These are phyloP conservation scores for Anableps anableps DNA, from an alignment of 2,797 vertebrate species.

Conservation along the genomic window DNA sequence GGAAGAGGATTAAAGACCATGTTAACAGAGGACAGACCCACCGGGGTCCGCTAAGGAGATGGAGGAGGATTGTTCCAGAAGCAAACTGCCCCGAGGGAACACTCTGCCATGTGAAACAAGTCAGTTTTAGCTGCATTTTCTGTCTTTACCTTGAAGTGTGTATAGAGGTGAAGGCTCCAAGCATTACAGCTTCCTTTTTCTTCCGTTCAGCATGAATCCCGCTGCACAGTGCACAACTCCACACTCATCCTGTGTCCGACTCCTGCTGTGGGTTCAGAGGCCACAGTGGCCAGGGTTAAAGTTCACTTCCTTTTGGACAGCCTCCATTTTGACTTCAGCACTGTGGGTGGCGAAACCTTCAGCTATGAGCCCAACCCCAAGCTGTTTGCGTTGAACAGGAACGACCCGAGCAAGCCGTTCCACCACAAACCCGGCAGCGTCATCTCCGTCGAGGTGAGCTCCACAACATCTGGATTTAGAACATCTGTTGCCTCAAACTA, in stretches of 20 bases:
- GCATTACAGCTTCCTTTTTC: not conserved
- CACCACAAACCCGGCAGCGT: constrained; percentile 95
- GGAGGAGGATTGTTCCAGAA: constrained; percentile 86
- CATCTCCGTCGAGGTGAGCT: constrained; percentile 93
- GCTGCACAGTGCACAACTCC: constrained; percentile 87
- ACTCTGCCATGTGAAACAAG: constrained; percentile 84
- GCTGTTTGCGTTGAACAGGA: constrained; percentile 86
- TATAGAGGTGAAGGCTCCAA: not conserved
- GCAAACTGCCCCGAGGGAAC: constrained; percentile 78
- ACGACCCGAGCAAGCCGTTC: constrained; percentile 89
- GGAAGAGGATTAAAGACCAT: constrained; percentile 27
- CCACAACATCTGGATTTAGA: not conserved
- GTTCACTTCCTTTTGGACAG: constrained; percentile 94
- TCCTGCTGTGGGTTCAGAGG: constrained; percentile 85
- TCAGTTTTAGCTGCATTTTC: constrained; percentile 37
- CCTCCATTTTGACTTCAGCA: constrained; percentile 89
- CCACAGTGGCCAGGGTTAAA: constrained; percentile 78
- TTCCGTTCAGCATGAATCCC: constrained; percentile 85
- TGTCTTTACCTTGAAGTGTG: too few relatives aligned
- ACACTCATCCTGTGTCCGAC: constrained; percentile 89
- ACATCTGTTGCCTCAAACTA: not conserved
- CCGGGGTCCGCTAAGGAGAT: constrained; percentile 66
- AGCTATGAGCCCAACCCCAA: constrained; percentile 90
- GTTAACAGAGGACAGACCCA: constrained; percentile 27
- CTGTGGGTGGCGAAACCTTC: constrained; percentile 84